A percentile compares a stretch with the other conserved stretches of the same genome.
Evolutionary conservation across 2,797 vertebrate species (phyloP).

Genomic region (Bradypodion pumilum): DNA sequence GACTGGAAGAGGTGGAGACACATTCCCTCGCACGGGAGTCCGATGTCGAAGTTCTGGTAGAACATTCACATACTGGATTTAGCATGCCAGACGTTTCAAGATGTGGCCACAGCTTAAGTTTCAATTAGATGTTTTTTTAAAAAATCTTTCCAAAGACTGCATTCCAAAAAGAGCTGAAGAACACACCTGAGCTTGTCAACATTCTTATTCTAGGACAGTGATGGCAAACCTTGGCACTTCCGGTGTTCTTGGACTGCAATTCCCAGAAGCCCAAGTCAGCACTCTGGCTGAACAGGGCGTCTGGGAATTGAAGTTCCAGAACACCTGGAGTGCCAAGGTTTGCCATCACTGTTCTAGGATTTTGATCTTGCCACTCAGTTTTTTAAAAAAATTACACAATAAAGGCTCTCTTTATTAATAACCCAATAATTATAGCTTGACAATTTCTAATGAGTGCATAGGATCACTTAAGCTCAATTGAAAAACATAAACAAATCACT

Average conservation of each 20-base stretch:
- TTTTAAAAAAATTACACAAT: conserved; percentile 1
- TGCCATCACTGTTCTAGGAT: background rate
- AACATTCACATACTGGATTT: conserved; percentile 51
- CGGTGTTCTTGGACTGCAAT: no score
- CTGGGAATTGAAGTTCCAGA: no score
- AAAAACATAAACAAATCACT: background rate
- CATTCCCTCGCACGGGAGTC: conserved; percentile 81
- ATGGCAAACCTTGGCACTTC: no score
- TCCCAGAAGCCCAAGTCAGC: no score
- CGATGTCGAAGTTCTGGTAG: conserved; percentile 92
- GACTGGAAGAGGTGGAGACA: conserved; percentile 68
- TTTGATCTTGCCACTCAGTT: background rate
- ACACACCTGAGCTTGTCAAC: background rate
- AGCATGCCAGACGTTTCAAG: conserved; percentile 37
- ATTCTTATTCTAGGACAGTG: no score
- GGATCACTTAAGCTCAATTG: background rate
- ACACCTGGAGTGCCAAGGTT: no score
- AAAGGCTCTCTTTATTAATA: background rate
- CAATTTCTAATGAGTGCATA: background rate
- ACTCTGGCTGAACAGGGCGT: no score
- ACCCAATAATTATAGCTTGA: background rate
- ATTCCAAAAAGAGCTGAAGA: background rate
- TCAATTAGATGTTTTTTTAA: conserved; percentile 12
- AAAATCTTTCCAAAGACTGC: conserved; percentile 5
- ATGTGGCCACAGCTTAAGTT: conserved; percentile 1